phyloP scores from a whole-genome alignment of 2,888 invertebrate species.

The Megaustenia siamemsis region DNA sequence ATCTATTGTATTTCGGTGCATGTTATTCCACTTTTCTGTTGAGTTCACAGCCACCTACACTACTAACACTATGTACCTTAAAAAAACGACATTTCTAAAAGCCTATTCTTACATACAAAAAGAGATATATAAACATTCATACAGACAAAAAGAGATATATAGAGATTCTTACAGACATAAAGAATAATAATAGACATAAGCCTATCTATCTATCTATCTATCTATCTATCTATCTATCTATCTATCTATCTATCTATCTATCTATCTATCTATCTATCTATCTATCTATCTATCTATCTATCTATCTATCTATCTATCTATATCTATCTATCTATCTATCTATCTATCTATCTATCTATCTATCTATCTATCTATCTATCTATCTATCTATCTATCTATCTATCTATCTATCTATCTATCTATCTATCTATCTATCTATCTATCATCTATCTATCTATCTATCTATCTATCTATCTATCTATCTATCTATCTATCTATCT shows the following conservation, averaged over 20 bases:
- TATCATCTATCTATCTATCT: too few relatives aligned
- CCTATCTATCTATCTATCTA: neutral
- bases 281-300: constrained; percentile 24
- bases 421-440: too few relatives aligned
- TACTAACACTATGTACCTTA: too few relatives aligned
- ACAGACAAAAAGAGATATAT: neutral
- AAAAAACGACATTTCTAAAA: too few relatives aligned
- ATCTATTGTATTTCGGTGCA: too few relatives aligned
- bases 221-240: neutral
- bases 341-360: constrained; percentile 3
- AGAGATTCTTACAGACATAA: neutral
- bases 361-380: neutral
- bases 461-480: too few relatives aligned
- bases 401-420: too few relatives aligned
- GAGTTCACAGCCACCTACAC: too few relatives aligned
- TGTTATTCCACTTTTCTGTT: too few relatives aligned
- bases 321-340: neutral
- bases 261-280: constrained; percentile 24
- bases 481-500: too few relatives aligned
- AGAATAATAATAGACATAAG: neutral
- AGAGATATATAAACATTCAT: neutral
- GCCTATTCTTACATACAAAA: neutral
- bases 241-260: neutral
- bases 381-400: too few relatives aligned
- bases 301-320: constrained; percentile 18